Evolutionary conservation across 2,888 invertebrate species (phyloP).

Genomic region (Xanthorhoe designata): DNA sequence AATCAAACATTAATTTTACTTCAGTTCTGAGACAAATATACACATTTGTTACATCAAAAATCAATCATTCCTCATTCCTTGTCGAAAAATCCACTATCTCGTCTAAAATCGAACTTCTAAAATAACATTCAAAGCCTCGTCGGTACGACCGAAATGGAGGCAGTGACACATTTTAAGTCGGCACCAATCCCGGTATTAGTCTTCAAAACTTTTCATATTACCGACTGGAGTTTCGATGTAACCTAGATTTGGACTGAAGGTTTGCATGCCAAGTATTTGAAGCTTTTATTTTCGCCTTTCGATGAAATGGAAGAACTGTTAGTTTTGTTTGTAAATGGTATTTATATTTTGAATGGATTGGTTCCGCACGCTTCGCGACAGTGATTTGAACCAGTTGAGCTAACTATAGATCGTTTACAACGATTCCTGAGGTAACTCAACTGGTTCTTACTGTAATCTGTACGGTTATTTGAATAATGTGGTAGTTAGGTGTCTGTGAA

Average conservation of each 20-base stretch:
- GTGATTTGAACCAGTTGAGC: too few species aligned
- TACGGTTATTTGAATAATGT: too few species aligned
- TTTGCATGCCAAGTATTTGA: conserved; percentile 30
- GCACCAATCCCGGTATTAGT: conserved; percentile 50
- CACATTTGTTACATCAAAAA: too few species aligned
- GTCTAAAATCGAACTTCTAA: conserved; percentile 4
- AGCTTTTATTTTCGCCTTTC: conserved; percentile 18
- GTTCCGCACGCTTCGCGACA: too few species aligned
- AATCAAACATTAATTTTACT: too few species aligned
- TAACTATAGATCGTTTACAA: too few species aligned
- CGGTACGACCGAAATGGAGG: conserved; percentile 29
- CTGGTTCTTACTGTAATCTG: too few species aligned
- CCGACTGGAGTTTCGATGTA: conserved; percentile 56
- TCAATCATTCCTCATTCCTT: neutral
- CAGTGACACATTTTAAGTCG: conserved; percentile 44
- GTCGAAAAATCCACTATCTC: neutral
- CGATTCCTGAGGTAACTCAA: too few species aligned
- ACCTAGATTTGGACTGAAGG: conserved; percentile 62
- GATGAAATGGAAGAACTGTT: neutral
- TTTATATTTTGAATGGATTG: too few species aligned
- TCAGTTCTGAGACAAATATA: too few species aligned
- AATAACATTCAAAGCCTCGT: conserved; percentile 10
- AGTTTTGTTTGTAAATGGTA: neutral
- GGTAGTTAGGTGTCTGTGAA: too few species aligned
- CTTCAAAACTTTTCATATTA: conserved; percentile 73